Percentiles rank a stretch among this genome's conserved stretches.
Evolutionary conservation across 2,888 invertebrate genomes (phyloP).

Genomic region (Tinea semifulvella): DNA sequence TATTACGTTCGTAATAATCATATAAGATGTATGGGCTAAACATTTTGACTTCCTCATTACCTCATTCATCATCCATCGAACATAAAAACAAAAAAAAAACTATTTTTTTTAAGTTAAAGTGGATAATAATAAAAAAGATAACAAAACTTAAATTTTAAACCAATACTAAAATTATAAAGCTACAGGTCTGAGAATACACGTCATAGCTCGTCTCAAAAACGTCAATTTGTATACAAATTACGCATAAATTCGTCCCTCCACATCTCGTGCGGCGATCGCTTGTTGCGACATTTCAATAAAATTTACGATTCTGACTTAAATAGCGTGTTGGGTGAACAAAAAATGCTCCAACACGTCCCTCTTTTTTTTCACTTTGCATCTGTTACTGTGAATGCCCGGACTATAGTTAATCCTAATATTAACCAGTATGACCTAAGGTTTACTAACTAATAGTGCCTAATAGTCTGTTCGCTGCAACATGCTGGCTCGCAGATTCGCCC

Average conservation of each 20-base stretch:
- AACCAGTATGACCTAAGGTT: not conserved
- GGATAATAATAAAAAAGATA: too few species aligned
- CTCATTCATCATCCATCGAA: too few species aligned
- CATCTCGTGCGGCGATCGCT: conserved; percentile 61
- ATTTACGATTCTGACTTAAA: conserved; percentile 66
- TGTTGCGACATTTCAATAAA: conserved; percentile 66
- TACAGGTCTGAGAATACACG: conserved; percentile 41
- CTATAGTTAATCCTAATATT: not conserved
- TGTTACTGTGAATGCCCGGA: conserved; percentile 23
- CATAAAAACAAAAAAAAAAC: too few species aligned
- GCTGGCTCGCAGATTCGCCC: too few species aligned
- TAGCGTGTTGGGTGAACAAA: conserved; percentile 59
- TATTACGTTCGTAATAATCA: too few species aligned
- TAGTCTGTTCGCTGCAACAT: too few species aligned
- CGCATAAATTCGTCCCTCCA: conserved; percentile 63
- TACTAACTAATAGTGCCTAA: too few species aligned
- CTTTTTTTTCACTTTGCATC: conserved; percentile 57
- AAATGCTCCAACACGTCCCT: conserved; percentile 51
- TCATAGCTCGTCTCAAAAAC: conserved; percentile 51
- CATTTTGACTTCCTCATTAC: too few species aligned
- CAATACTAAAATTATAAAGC: too few species aligned
- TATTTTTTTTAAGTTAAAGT: too few species aligned
- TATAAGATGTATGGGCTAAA: too few species aligned
- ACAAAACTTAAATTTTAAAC: too few species aligned
- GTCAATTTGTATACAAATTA: conserved; percentile 67